phyloP scores from a whole-genome alignment of 2,888 invertebrate species.

The Hylaea fasciaria region DNA sequence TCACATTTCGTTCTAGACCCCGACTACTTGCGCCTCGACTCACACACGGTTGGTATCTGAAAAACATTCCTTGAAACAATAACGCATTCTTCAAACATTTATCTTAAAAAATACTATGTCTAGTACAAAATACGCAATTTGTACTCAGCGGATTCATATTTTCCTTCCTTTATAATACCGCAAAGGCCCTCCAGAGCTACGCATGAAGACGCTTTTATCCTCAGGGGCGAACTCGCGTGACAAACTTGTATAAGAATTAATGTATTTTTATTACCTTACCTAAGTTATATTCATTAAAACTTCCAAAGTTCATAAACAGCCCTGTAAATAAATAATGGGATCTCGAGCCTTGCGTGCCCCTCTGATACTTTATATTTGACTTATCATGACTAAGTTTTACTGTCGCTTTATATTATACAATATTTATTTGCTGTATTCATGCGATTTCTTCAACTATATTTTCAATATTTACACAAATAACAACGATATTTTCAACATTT shows the following conservation, averaged over 20 bases:
- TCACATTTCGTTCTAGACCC: too few species aligned
- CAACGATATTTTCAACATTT: constrained; percentile 18
- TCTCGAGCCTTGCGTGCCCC: constrained; percentile 65
- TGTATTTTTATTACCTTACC: constrained; percentile 68
- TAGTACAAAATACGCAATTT: neutral
- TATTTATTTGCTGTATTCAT: constrained; percentile 39
- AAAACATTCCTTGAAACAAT: too few species aligned
- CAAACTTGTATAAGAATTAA: constrained; percentile 70
- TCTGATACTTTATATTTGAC: constrained; percentile 50
- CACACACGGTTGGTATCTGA: too few species aligned
- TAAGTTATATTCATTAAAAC: constrained; percentile 75
- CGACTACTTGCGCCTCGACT: too few species aligned
- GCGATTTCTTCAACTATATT: constrained; percentile 30
- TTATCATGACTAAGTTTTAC: constrained; percentile 51
- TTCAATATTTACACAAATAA: constrained; percentile 22
- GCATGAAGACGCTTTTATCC: constrained; percentile 15
- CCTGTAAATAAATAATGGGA: constrained; percentile 70
- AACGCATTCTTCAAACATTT: neutral
- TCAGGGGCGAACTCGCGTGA: constrained; percentile 62
- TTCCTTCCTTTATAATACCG: neutral
- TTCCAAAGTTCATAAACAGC: constrained; percentile 73
- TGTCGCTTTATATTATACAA: constrained; percentile 46
- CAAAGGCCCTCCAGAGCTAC: constrained; percentile 7
- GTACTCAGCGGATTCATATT: neutral
- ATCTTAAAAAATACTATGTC: neutral